Conservation (phyloP, 2,888 invertebrate genomes). For the Noctuana brunneofusca region DNA sequence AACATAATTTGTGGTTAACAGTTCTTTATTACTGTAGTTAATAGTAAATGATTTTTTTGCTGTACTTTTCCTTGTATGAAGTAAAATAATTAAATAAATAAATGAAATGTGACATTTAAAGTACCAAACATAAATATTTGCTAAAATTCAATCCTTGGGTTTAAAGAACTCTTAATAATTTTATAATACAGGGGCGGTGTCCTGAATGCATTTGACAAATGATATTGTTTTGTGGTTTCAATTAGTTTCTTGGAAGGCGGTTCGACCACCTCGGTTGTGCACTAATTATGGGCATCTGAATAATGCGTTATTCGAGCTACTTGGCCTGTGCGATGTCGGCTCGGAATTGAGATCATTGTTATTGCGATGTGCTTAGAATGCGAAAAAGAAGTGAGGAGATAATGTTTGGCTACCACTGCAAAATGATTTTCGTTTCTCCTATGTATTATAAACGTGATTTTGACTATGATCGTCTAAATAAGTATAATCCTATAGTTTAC, state of each 20-base stretch:
- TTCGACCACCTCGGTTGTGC: slow-evolving; percentile 31
- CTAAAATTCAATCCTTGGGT: background rate
- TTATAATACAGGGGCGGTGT: slow-evolving; percentile 1
- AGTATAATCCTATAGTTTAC: too few species aligned
- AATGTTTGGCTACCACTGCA: background rate
- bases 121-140: background rate
- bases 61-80: too few species aligned
- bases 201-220: slow-evolving; percentile 31
- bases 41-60: too few species aligned
- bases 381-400: background rate
- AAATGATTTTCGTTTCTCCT: background rate
- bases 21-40: too few species aligned
- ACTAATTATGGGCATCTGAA: slow-evolving; percentile 35
- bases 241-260: slow-evolving; percentile 33
- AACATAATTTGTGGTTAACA: too few species aligned
- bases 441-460: too few species aligned
- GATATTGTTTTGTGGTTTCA: slow-evolving; percentile 28
- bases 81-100: too few species aligned
- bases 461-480: too few species aligned
- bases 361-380: slow-evolving; percentile 23
- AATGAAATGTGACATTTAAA: too few species aligned
- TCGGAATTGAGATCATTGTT: slow-evolving; percentile 48
- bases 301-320: slow-evolving; percentile 33
- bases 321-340: slow-evolving; percentile 55
- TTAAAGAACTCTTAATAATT: slow-evolving; percentile 1